phyloP scores from a whole-genome alignment of 2,888 invertebrate genomes.

The Trachelus stipa region DNA sequence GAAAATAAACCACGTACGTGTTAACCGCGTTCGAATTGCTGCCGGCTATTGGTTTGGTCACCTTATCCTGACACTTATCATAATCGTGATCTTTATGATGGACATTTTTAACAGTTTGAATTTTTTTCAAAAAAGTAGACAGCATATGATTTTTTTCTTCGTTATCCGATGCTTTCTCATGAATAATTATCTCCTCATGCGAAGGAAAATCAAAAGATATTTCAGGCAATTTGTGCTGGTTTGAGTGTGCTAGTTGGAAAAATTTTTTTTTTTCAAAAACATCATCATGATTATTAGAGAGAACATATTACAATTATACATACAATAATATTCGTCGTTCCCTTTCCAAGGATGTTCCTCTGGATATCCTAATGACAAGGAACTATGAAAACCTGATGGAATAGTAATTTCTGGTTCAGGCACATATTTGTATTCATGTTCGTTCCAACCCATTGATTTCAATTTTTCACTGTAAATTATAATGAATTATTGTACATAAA shows the following conservation, averaged over 20 bases:
- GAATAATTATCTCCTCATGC: conserved; percentile 48
- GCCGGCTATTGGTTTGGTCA: not conserved
- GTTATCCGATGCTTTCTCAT: conserved; percentile 38
- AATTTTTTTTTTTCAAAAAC: too few relatives aligned
- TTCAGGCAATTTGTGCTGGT: conserved; percentile 9
- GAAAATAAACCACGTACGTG: conserved; percentile 23
- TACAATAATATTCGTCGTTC: too few relatives aligned
- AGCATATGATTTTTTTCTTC: conserved; percentile 34
- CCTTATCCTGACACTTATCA: conserved; percentile 15
- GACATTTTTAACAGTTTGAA: conserved; percentile 43
- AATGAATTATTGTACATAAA: not conserved
- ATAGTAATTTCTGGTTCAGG: conserved; percentile 39
- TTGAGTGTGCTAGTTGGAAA: too few relatives aligned
- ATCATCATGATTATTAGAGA: too few relatives aligned
- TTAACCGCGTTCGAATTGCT: conserved; percentile 19
- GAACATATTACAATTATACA: too few relatives aligned
- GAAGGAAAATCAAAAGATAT: conserved; percentile 47
- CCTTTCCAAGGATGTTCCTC: too few relatives aligned
- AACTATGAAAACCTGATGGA: too few relatives aligned
- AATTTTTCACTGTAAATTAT: conserved; percentile 38
- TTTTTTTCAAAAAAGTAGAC: conserved; percentile 41
- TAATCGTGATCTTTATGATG: conserved; percentile 31
- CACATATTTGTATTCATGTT: conserved; percentile 36
- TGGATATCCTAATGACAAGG: not conserved
- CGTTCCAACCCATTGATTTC: conserved; percentile 45